These are phyloP conservation scores for Ptilorrhoa leucosticta DNA, from an alignment of 2,113 vertebrate species.

Conservation along the genomic window DNA sequence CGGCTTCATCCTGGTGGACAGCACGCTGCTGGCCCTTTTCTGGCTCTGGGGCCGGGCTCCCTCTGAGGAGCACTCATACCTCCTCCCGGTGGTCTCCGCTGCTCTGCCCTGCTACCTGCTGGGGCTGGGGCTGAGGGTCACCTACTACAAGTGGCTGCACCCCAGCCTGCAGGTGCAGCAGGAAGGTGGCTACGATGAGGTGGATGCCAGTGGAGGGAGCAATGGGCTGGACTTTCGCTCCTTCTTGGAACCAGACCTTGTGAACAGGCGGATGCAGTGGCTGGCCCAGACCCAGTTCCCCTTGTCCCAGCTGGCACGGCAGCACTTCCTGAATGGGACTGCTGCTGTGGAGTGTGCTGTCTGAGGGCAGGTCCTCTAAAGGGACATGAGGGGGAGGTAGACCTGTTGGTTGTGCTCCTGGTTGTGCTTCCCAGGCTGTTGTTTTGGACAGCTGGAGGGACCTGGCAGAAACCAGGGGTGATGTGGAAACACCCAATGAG, in stretches of 20 bases:
- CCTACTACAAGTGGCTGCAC: constrained; percentile 88
- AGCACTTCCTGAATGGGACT: background rate
- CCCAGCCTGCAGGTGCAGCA: constrained; percentile 25
- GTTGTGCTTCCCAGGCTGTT: background rate
- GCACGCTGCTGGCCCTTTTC: constrained; percentile 66
- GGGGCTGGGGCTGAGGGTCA: constrained; percentile 76
- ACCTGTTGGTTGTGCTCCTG: background rate
- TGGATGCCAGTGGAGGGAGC: background rate
- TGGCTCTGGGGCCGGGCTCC: constrained; percentile 72
- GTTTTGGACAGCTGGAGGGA: background rate
- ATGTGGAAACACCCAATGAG: fast-evolving
- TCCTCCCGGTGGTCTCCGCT: background rate
- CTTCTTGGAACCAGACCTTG: fast-evolving
- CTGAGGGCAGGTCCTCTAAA: background rate
- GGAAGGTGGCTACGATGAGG: background rate
- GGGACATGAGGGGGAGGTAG: fast-evolving
- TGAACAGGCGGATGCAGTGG: constrained; percentile 45
- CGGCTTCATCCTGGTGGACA: constrained; percentile 78
- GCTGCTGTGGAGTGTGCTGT: background rate
- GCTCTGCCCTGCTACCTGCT: constrained; percentile 70
- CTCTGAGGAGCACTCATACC: constrained; percentile 16
- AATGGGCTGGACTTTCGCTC: background rate
- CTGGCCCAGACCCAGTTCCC: constrained; percentile 44
- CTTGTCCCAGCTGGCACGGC: fast-evolving
- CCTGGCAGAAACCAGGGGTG: background rate